A percentile compares a stretch with the other conserved stretches of the same genome.
Conservation (phyloP, 2,113 vertebrate genomes). For the Rhipidura dahli region DNA sequence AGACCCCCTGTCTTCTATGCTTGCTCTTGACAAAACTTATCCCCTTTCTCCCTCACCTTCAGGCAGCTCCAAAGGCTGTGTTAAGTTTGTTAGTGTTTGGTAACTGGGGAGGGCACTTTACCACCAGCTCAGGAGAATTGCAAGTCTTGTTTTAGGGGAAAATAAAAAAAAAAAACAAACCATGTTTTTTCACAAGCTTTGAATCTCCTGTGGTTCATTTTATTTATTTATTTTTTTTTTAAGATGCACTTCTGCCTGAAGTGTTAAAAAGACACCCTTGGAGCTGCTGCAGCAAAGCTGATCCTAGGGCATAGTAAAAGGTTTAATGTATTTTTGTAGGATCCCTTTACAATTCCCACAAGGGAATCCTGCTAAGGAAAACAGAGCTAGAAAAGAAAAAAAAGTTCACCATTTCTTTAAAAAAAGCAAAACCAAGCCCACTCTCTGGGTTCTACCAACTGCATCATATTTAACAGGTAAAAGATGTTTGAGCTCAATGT, state of each 20-base stretch:
- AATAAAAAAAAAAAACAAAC: not conserved
- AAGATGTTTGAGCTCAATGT: not conserved
- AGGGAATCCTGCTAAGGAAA: not conserved
- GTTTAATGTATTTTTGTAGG: slow-evolving; percentile 22
- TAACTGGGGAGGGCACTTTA: not conserved
- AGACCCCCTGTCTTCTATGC: not conserved
- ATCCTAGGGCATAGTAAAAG: not conserved
- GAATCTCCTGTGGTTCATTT: not conserved
- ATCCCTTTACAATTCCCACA: slow-evolving; percentile 10
- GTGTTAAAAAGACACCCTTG: slow-evolving; percentile 29
- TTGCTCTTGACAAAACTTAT: not conserved
- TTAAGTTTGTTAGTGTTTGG: not conserved
- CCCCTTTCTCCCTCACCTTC: not conserved
- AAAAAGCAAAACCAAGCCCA: not conserved
- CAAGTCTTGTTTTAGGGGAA: not conserved
- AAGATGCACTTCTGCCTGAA: not conserved
- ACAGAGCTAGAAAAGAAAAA: not conserved
- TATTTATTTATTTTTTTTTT: not conserved
- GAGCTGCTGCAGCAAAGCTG: not conserved
- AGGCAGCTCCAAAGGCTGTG: not conserved
- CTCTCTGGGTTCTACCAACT: not conserved
- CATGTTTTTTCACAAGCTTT: not conserved
- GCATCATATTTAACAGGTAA: not conserved
- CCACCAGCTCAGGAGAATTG: not conserved
- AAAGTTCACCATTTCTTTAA: not conserved